Conservation (phyloP, 2,113 vertebrate genomes). For the Rhinolophus sinicus region DNA sequence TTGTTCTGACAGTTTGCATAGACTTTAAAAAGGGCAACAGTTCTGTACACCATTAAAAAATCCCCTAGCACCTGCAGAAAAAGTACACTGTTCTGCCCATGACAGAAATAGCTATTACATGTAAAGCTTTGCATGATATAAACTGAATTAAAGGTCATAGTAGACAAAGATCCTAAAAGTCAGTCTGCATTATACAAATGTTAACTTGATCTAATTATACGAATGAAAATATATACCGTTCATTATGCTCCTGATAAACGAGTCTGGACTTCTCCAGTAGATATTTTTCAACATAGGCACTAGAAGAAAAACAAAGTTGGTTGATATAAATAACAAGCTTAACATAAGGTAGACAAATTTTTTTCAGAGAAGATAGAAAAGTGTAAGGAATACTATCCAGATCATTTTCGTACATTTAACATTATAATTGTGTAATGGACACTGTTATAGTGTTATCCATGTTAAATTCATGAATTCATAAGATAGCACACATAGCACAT, state of each 20-base stretch:
- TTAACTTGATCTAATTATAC: conserved; percentile 40
- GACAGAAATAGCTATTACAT: conserved; percentile 1
- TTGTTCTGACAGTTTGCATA: background rate
- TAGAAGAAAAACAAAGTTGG: conserved; percentile 82
- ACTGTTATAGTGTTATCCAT: background rate
- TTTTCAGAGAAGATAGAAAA: conserved; percentile 33
- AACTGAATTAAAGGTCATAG: conserved; percentile 30
- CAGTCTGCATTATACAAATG: background rate
- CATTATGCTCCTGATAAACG: conserved; percentile 99
- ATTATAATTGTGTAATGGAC: background rate
- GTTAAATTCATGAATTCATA: conserved; percentile 16
- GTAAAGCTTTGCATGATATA: background rate
- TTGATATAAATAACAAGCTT: conserved; percentile 50
- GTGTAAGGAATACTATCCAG: background rate
- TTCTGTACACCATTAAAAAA: conserved; percentile 26
- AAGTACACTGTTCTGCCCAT: background rate
- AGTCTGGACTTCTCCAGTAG: conserved; percentile 98
- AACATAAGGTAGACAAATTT: background rate
- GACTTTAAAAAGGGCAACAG: background rate
- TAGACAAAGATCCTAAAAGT: conserved; percentile 48
- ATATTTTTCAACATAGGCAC: conserved; percentile 99
- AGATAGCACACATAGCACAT: background rate
- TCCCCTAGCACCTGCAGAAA: conserved; percentile 25
- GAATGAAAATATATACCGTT: conserved; percentile 88
- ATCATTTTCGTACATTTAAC: background rate